Evolutionary conservation across 2,797 vertebrate species (phyloP).

Genomic region (Jordanella pulchra): DNA sequence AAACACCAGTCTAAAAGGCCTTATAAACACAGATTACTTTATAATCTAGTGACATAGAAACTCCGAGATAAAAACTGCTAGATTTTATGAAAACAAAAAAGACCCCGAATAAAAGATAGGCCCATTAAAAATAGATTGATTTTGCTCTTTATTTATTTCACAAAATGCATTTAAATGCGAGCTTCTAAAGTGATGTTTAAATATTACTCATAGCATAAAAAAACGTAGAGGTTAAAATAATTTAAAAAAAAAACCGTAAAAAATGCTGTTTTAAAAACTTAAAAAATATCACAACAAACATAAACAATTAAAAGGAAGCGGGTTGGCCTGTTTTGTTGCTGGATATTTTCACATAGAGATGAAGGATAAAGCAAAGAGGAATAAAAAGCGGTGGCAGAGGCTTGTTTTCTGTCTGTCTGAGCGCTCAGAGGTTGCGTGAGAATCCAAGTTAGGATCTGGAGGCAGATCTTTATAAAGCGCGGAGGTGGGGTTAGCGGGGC

Average conservation of each 20-base stretch:
- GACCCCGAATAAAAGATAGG: neutral
- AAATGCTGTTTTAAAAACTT: no score
- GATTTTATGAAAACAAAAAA: no score
- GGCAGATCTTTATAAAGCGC: constrained; percentile 85
- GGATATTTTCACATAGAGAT: neutral
- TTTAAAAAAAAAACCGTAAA: no score
- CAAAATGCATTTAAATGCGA: neutral
- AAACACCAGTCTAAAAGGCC: no score
- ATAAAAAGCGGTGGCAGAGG: constrained; percentile 34
- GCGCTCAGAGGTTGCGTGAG: constrained; percentile 77
- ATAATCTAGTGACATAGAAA: no score
- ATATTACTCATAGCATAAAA: neutral
- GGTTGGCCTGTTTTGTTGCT: neutral
- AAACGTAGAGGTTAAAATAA: no score
- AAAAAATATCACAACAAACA: no score
- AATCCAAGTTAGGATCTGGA: constrained; percentile 75
- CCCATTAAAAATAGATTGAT: neutral
- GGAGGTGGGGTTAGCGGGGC: constrained; percentile 85
- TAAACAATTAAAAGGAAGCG: neutral
- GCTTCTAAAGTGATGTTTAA: neutral
- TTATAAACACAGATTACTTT: no score
- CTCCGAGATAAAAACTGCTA: no score
- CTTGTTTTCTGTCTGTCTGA: constrained; percentile 54
- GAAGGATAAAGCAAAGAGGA: constrained; percentile 10
- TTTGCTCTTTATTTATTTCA: neutral